A percentile compares a stretch with the other conserved stretches of the same genome.
Evolutionary conservation across 2,888 invertebrate species (phyloP).

Genomic region (Geotrupes spiniger): DNA sequence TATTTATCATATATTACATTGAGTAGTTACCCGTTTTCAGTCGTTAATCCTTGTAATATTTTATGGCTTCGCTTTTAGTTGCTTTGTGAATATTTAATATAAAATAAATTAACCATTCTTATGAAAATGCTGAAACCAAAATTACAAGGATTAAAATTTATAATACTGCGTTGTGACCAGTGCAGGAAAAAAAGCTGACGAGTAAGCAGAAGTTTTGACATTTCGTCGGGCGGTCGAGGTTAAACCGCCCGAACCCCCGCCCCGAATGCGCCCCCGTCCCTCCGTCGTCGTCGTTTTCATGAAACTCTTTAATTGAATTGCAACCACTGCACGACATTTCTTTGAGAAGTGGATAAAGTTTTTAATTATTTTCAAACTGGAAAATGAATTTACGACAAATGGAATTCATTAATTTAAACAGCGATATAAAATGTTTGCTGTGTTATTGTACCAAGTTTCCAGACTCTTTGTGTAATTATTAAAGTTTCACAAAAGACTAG

Average conservation of each 20-base stretch:
- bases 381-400: conserved; percentile 47
- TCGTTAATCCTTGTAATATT: no score
- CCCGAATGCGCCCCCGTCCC: conserved; percentile 17
- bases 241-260: conserved; percentile 21
- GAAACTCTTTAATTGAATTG: conserved; percentile 49
- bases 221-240: conserved; percentile 30
- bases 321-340: conserved; percentile 49
- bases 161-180: no score
- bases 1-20: no score
- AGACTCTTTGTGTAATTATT: conserved; percentile 31
- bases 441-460: conserved; percentile 32
- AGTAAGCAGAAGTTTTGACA: conserved; percentile 43
- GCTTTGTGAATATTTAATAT: no score
- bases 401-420: conserved; percentile 45
- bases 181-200: conserved; percentile 31
- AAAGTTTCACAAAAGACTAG: conserved; percentile 30
- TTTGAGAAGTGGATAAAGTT: conserved; percentile 47
- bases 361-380: conserved; percentile 49
- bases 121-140: no score
- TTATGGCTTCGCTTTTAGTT: no score
- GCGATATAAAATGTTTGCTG: conserved; percentile 40
- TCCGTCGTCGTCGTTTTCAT: conserved; percentile 22
- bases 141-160: no score
- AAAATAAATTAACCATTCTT: no score
- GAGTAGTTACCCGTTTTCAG: no score